Base-by-base conservation (phyloP, 2,888 invertebrate species). In the Pseudanteris insignis region DNA sequence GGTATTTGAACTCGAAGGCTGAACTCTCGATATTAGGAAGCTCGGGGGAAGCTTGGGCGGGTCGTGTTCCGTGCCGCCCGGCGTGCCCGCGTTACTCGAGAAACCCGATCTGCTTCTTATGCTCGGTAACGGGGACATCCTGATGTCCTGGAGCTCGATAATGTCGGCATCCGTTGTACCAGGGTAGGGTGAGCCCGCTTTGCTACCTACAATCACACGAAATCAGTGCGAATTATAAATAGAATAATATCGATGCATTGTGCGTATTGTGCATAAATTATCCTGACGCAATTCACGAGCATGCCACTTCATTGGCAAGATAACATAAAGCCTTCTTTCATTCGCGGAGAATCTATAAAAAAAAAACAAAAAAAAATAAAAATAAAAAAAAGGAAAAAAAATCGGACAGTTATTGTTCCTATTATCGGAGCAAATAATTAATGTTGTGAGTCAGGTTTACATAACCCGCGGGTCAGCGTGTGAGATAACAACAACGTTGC, bases 131-230 rank as follows among this genome's bases (percentile, higher is more conserved):
- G 92, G 92, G 70, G 92, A 92, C 86, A 92, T 86, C 68, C 90
- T 84, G 28, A 92, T 85, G 76, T 96, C 95, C 75, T 94, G 90
- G 44, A 96, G 85, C 74, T 95, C 94, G 73, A 94, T 94, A 70
- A 95, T 94, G 77, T 94, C 93, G 70, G 90, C 89, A 33, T 77
- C 79, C 8, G 78, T 79, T 10, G 72, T 69, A 15, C 75, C 78
- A 37, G 75, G 71, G 63, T 75, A 78, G 18, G 76, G 73, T 4
- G 78, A 75, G 38, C 69, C 71, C 8, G 74, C 65, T 72, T 82
- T 83, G 75, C 81, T 81, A 69, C 79, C 83, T 81, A 9, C 2
- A 58, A 32, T 44, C 28, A 51, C 8, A 37, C 2, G n/a, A 26
- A 26, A 26, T 26, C n/a, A n/a, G n/a, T n/a, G n/a, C n/a, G n/a